Evolutionary conservation across 1,140 invertebrate genomes (phyloP).

Genomic region (Pachypsylla venusta): DNA sequence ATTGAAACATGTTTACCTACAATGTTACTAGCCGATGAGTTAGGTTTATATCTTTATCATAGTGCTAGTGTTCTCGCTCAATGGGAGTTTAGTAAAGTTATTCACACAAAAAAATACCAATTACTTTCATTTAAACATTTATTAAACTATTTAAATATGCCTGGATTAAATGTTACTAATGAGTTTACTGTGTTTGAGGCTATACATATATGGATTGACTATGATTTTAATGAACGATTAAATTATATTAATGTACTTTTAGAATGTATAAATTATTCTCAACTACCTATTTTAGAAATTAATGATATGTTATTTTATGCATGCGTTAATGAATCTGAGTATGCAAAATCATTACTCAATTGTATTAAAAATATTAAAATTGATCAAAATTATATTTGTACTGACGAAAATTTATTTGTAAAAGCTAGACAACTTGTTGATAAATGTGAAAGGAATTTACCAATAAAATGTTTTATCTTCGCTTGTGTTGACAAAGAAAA

Average conservation of each 20-base stretch:
- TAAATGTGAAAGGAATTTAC: neutral
- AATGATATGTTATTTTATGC: constrained; percentile 22
- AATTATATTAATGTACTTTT: constrained; percentile 27
- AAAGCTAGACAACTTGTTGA: neutral
- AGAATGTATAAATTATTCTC: constrained; percentile 26
- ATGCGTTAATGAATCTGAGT: constrained; percentile 17
- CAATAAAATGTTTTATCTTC: neutral
- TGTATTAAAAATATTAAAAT: constrained; percentile 20
- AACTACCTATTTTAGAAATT: constrained; percentile 19
- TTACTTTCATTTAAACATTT: constrained; percentile 26
- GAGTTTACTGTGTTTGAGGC: constrained; percentile 33
- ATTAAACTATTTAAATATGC: constrained; percentile 17
- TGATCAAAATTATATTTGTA: neutral
- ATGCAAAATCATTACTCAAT: constrained; percentile 18
- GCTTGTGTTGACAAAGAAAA: neutral
- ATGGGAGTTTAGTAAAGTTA: constrained; percentile 26
- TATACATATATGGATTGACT: constrained; percentile 30
- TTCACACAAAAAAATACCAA: constrained; percentile 30
- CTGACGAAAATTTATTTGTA: constrained; percentile 9
- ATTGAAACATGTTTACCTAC: constrained; percentile 34
- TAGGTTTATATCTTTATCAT: constrained; percentile 22
- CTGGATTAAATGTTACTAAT: constrained; percentile 17
- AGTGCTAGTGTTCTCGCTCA: constrained; percentile 20
- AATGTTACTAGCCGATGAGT: constrained; percentile 30
- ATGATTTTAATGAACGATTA: constrained; percentile 28